Evolutionary conservation across 2,888 invertebrate genomes (phyloP).

Genomic region (Neocrepidodera transversa): DNA sequence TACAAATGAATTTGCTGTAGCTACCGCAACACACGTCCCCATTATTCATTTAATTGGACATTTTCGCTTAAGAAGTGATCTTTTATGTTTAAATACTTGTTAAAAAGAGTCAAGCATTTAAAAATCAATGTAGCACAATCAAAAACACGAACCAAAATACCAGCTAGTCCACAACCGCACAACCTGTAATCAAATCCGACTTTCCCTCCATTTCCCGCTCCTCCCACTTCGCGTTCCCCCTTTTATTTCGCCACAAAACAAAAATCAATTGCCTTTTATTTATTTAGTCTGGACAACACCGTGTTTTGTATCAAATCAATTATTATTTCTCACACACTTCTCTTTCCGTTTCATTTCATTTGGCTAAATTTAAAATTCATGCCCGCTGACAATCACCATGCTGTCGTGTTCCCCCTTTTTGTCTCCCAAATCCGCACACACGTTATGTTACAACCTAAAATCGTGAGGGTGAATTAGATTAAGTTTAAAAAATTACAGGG

Average conservation of each 20-base stretch:
- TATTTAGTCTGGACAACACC: conserved; percentile 25
- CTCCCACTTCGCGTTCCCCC: neutral
- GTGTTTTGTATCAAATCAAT: conserved; percentile 29
- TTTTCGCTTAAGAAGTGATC: no score
- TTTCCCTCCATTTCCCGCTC: neutral
- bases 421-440: neutral
- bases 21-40: no score
- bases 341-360: conserved; percentile 35
- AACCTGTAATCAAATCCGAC: conserved; percentile 18
- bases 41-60: no score
- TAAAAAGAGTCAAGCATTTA: no score
- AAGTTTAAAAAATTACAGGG: no score
- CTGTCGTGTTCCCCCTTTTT: conserved; percentile 13
- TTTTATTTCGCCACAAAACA: conserved; percentile 15
- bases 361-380: conserved; percentile 36
- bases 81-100: no score
- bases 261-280: conserved; percentile 29
- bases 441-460: conserved; percentile 1
- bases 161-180: neutral
- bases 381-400: conserved; percentile 24
- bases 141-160: neutral
- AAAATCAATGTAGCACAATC: neutral
- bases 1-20: no score
- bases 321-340: conserved; percentile 28
- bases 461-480: no score